These are phyloP conservation scores for Cheilosia pagana DNA, from an alignment of 2,888 invertebrate genomes.

Conservation along the genomic window DNA sequence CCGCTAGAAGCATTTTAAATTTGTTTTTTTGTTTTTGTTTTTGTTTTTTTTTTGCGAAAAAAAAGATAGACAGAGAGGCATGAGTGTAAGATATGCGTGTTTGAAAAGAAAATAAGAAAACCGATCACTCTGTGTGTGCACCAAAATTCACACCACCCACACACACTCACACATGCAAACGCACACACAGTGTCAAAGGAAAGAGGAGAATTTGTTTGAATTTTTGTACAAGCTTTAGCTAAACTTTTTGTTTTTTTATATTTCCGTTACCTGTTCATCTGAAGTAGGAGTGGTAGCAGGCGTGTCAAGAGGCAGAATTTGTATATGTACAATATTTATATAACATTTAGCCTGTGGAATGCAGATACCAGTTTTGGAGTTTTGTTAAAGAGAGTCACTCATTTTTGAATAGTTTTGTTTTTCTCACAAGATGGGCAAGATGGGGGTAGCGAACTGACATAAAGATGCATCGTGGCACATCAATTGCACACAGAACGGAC, in stretches of 20 bases:
- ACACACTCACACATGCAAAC: constrained; percentile 42
- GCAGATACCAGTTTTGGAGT: constrained; percentile 70
- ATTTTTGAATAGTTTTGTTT: constrained; percentile 21
- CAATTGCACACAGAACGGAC: neutral
- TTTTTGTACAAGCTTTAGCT: constrained; percentile 41
- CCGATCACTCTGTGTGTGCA: constrained; percentile 36
- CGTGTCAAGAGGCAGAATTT: constrained; percentile 80
- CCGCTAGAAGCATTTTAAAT: constrained; percentile 57
- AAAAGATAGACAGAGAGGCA: constrained; percentile 25
- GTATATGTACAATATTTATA: constrained; percentile 82
- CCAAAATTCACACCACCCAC: constrained; percentile 33
- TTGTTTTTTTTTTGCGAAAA: constrained; percentile 8
- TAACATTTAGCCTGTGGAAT: constrained; percentile 80
- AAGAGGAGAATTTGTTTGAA: constrained; percentile 18
- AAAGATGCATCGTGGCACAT: neutral
- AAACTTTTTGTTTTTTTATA: constrained; percentile 51
- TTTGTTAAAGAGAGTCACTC: constrained; percentile 58
- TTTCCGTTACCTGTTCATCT: constrained; percentile 72
- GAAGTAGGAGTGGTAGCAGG: constrained; percentile 70
- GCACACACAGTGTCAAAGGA: constrained; percentile 27
- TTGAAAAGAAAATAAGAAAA: constrained; percentile 40
- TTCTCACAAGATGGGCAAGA: neutral
- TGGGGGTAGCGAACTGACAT: constrained; percentile 2
- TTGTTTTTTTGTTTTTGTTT: constrained; percentile 38
- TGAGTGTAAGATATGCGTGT: constrained; percentile 43